phyloP scores from a whole-genome alignment of 2,888 invertebrate genomes.

The Eupithecia tripunctaria region DNA sequence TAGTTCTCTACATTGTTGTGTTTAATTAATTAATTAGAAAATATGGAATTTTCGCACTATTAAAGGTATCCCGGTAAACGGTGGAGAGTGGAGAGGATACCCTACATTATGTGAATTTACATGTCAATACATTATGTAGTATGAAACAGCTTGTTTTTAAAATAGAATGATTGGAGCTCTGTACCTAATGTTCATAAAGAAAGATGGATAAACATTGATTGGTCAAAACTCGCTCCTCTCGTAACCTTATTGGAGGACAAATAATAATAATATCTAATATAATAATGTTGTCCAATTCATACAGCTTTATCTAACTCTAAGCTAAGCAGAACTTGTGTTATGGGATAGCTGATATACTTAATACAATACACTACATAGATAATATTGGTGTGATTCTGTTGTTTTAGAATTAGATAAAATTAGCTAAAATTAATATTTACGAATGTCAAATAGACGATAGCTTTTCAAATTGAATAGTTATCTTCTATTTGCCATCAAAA shows the following conservation, averaged over 20 bases:
- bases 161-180: background rate
- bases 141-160: background rate
- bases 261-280: no score
- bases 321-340: no score
- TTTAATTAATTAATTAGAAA: background rate
- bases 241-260: background rate
- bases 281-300: no score
- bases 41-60: background rate
- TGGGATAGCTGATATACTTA: no score
- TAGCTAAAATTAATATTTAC: no score
- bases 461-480: no score
- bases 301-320: no score
- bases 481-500: no score
- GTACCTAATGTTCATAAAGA: background rate
- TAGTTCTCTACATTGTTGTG: conserved; percentile 19
- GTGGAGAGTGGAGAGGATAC: background rate
- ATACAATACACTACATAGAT: no score
- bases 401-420: no score
- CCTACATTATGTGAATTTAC: background rate
- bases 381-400: no score
- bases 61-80: background rate
- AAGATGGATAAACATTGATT: background rate
- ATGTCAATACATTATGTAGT: background rate
- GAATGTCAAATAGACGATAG: no score
- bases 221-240: background rate